phyloP scores from a whole-genome alignment of 92 coral and sea anemone species.

The Epizoanthus scotinus region DNA sequence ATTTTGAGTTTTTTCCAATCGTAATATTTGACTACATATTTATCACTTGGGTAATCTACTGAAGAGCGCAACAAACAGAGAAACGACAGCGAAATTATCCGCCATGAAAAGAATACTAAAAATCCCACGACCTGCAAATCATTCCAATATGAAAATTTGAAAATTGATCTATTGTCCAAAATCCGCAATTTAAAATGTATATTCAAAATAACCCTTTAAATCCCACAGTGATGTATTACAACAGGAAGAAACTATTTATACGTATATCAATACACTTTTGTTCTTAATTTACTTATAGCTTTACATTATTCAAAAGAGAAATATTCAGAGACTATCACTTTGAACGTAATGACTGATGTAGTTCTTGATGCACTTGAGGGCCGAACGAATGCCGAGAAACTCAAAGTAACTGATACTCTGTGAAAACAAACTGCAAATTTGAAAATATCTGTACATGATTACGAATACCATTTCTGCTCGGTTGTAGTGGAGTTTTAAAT shows the following conservation, averaged over 20 bases:
- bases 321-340: too few relatives aligned
- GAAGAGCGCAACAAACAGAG: background rate
- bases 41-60: background rate
- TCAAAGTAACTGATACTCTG: too few relatives aligned
- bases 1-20: too few relatives aligned
- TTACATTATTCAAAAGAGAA: background rate
- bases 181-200: background rate
- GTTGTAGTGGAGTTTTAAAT: too few relatives aligned
- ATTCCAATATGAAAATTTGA: background rate
- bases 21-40: too few relatives aligned
- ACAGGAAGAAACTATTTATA: background rate
- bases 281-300: background rate
- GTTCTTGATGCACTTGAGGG: too few relatives aligned
- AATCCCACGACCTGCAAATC: background rate
- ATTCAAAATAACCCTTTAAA: background rate
- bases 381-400: too few relatives aligned
- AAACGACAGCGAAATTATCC: background rate
- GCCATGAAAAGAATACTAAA: constrained; percentile 10
- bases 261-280: background rate
- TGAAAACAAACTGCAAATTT: too few relatives aligned
- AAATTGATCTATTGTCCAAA: background rate
- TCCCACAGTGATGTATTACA: background rate
- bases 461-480: too few relatives aligned
- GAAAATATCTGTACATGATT: too few relatives aligned
- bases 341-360: too few relatives aligned